Evolutionary conservation across 1,140 invertebrate genomes (phyloP), one percentile per base, ranked within the genome.

Genomic region (Macrotrachela quadricornifera): DNA sequence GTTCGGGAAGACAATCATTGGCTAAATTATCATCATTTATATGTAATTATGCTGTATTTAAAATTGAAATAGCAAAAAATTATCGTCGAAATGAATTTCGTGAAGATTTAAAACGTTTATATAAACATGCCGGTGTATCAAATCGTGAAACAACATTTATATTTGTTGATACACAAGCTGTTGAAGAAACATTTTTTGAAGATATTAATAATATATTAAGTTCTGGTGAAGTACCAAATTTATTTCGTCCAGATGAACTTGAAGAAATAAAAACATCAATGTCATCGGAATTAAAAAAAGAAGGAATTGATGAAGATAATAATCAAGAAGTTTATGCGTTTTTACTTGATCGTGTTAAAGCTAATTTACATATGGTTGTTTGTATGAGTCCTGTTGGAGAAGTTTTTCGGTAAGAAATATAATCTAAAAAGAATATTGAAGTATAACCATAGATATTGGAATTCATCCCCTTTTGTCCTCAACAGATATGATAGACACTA

Each of bases 361-460:
- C 71, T 17, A 81, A 85, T 67, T 69, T 88, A 61, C 82, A 84
- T 62, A 76, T 86, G 42, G 75, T 84, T 47, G 64, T 88, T 30
- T 82, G 81, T 62, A 81, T 88, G 77, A 85, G 80, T 63, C 82
- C 83, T 8, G 80, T 85, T 56, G 83, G 83, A 17, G 80, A 83
- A 45, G 61, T 67, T 12, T 75, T 76, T 64, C 70, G 74, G 72
- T 74, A 10, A 44, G 10, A 41, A 21, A 17, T 18, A 37, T 15
- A 41, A 51, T 56, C 44, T 17, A 12, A 40, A 46, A 15, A 6
- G n/a, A n/a, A n/a, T n/a, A n/a, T n/a, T n/a, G n/a, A n/a, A n/a
- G n/a, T n/a, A n/a, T n/a, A n/a, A n/a, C n/a, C n/a, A n/a, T n/a
- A n/a, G n/a, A n/a, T n/a, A n/a, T n/a, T n/a, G n/a, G n/a, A n/a